Conservation (phyloP, 2,797 vertebrate genomes). For the Myoxocephalus aenaeus region DNA sequence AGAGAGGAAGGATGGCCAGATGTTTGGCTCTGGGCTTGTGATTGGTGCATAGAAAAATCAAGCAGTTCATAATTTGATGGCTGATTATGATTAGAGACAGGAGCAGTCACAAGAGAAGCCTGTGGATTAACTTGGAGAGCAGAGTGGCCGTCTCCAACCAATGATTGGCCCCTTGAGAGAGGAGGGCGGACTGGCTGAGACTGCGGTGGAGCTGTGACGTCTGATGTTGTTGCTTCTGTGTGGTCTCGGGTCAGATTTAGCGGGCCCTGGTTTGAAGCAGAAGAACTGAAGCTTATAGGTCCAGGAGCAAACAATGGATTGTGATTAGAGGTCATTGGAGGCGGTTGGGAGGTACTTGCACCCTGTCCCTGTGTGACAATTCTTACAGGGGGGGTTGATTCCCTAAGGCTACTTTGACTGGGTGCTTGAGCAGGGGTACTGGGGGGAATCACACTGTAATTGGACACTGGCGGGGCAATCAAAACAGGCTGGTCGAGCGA, state of each 20-base stretch:
- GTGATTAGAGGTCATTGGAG: constrained; percentile 71
- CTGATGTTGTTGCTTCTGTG: constrained; percentile 66
- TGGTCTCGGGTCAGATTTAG: constrained; percentile 86
- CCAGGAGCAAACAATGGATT: constrained; percentile 76
- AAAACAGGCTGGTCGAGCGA: constrained; percentile 90
- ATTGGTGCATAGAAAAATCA: constrained; percentile 89
- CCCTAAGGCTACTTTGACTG: constrained; percentile 81
- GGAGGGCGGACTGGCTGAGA: constrained; percentile 71
- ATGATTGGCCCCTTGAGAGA: constrained; percentile 70
- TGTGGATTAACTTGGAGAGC: constrained; percentile 68
- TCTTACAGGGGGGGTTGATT: constrained; percentile 62
- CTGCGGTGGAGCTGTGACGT: constrained; percentile 64
- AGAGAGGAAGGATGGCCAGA: constrained; percentile 69
- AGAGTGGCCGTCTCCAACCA: constrained; percentile 68
- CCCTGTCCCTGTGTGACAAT: constrained; percentile 68
- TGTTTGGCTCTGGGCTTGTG: constrained; percentile 79
- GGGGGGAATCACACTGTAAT: constrained; percentile 87
- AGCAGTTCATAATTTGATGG: constrained; percentile 84
- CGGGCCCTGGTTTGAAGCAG: constrained; percentile 70
- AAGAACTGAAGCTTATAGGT: constrained; percentile 68
- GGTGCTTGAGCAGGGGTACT: constrained; percentile 78
- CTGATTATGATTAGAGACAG: constrained; percentile 80
- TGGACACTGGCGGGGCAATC: constrained; percentile 93
- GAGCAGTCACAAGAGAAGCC: constrained; percentile 58
- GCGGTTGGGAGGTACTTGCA: constrained; percentile 70